Evolutionary conservation across 2,888 invertebrate species (phyloP), one percentile per base, ranked within the genome.

Genomic region (Cancer borealis): DNA sequence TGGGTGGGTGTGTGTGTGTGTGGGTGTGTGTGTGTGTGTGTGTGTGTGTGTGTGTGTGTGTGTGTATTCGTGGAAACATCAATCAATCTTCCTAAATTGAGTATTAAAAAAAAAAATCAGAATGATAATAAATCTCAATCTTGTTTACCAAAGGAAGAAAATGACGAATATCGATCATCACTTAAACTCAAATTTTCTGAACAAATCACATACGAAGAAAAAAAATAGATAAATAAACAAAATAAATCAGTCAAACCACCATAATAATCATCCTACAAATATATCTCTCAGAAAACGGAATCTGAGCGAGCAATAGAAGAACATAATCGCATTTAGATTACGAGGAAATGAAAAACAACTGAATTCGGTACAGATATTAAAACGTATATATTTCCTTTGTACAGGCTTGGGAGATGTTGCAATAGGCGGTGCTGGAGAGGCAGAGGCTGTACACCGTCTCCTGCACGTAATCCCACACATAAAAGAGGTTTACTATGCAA

Each of bases 1-100:
- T 47, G 66, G 8, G 91, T 30, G 91, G 21, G 54, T 54, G 90
- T 90, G 90, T 90, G 90, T 49, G 90, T n/a, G 90, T 49, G 54
- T 49, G 54, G n/a, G 54, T 3, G 90, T 49, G 54, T 49, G 90
- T n/a, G 90, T 30, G 90, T 60, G 30, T 90, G 90, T 60, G 30
- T n/a, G 60, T 49, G 89, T 89, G 89, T 39, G 39, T 2, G 17
- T 66, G 21, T 66, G n/a, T 6, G n/a, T 21, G n/a, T 6, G 3
- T 54, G 54, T 3, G 3, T 54, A 14, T 54, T 8, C 14, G 54
- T 54, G 54, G 12, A 66, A 66, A 66, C 17, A 66, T 17, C 21
- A 66, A 66, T 66, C 66, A 54, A 12, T 12, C 54, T 12, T 54
- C 8, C 54, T 3, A 54, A 12, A 12, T 54, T 54, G 54, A 54